Evolutionary conservation across 2,113 vertebrate species (phyloP), one percentile per base, ranked within the genome.

Genomic region (Crypturellus undulatus): DNA sequence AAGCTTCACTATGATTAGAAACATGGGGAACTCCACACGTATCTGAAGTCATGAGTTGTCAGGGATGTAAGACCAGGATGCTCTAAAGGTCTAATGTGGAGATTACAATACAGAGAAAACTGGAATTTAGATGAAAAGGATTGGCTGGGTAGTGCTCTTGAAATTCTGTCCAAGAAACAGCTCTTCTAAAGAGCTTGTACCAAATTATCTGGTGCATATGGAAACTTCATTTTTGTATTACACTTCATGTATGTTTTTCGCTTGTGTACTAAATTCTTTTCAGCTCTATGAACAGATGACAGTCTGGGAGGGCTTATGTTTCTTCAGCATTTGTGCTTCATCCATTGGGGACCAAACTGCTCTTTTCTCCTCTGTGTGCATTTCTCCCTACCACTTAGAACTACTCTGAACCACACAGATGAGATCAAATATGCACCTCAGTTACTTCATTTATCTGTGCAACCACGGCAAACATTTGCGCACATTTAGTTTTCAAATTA

Each of bases 391-490:
- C 24, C 5, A 7, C 87, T 81, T 88, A 76, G 80, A 85, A 81
- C 89, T 94, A 45, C 70, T 72, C 34, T 63, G 64, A 85, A 77
- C 62, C 52, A 63, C 52, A 63, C 13, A 62, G 52, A 10, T 62
- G 77, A 43, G 71, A 47, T 67, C 47, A 92, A 77, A 89, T 89
- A 68, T 32, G 21, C n/a, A 60, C 12, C 13, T 72, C 26, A 26
- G 65, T 85, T 70, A 56, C 22, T 71, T 91, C 38, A 49, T 68
- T 79, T 64, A 65, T 43, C n/a, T 92, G 58, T 43, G 63, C 34
- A 80, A 56, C 51, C 59, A 71, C 54, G 84, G 63, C 58, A 87
- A 90, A 40, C 24, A 28, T 76, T 83, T 60, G 26, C 43, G 40
- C 58, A 76, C 49, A 69, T 84, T 71, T 65, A 65, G 38, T 34